Conservation (phyloP, 2,113 vertebrate genomes). For the Tragulus kanchil region DNA sequence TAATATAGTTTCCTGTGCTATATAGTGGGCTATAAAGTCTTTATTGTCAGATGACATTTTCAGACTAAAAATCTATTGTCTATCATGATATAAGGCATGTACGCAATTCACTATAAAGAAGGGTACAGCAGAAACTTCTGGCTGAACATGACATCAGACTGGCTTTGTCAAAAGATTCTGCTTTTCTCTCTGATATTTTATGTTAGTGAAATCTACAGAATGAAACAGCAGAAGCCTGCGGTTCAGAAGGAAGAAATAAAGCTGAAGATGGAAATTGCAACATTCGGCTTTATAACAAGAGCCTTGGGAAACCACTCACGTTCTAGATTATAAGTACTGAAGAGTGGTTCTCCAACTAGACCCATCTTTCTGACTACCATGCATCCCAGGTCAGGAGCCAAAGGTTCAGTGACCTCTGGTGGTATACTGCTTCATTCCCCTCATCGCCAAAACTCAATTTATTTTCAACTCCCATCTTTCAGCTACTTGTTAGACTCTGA, state of each 20-base stretch:
- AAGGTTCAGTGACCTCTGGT: fast-evolving
- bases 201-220: background rate
- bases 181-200: background rate
- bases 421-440: fast-evolving
- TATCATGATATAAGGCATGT: background rate
- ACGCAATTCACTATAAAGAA: background rate
- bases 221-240: background rate
- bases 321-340: background rate
- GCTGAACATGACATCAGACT: background rate
- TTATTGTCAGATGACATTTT: background rate
- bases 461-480: too few relatives aligned
- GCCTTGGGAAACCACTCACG: background rate
- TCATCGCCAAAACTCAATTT: background rate
- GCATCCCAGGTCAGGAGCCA: background rate
- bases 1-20: background rate
- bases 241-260: constrained; percentile 22
- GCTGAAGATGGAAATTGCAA: background rate
- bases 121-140: background rate
- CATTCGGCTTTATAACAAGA: background rate
- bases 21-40: background rate
- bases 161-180: background rate
- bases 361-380: background rate
- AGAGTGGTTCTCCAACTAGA: background rate
- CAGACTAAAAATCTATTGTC: background rate
- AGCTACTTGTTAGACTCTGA: background rate